Evolutionary conservation across 2,888 invertebrate genomes (phyloP).

Genomic region (Metalampra italica): DNA sequence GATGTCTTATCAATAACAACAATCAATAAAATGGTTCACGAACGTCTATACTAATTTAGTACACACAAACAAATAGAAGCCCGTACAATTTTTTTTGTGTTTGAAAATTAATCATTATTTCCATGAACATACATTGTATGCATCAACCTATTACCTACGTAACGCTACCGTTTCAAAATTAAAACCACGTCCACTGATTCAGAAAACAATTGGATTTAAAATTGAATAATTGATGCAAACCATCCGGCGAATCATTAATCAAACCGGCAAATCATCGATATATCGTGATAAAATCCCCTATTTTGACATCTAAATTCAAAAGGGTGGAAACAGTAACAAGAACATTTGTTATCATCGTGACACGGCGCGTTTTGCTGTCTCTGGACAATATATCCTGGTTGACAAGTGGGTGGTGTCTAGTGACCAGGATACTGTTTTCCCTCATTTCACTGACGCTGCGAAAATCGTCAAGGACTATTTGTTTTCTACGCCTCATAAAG

Average conservation of each 20-base stretch:
- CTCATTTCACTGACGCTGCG: constrained; percentile 63
- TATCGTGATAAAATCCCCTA: constrained; percentile 36
- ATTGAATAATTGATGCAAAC: constrained; percentile 55
- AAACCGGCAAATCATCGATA: constrained; percentile 46
- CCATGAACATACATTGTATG: neutral
- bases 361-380: constrained; percentile 31
- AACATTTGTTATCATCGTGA: constrained; percentile 41
- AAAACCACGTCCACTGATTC: constrained; percentile 31
- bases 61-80: too few species aligned
- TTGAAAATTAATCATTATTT: neutral
- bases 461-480: constrained; percentile 72
- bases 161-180: constrained; percentile 12
- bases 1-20: neutral
- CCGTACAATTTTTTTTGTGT: too few species aligned
- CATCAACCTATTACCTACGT: neutral
- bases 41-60: too few species aligned
- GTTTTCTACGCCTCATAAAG: constrained; percentile 62
- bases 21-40: neutral
- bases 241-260: constrained; percentile 45
- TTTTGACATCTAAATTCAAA: constrained; percentile 43
- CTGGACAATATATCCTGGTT: constrained; percentile 45
- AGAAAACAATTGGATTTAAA: constrained; percentile 47
- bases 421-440: constrained; percentile 45
- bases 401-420: constrained; percentile 30
- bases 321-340: constrained; percentile 28